Percentiles rank a stretch among this genome's conserved stretches.
These are phyloP conservation scores for Xylocopa sonorina DNA, from an alignment of 1,140 invertebrate genomes.

Conservation along the genomic window DNA sequence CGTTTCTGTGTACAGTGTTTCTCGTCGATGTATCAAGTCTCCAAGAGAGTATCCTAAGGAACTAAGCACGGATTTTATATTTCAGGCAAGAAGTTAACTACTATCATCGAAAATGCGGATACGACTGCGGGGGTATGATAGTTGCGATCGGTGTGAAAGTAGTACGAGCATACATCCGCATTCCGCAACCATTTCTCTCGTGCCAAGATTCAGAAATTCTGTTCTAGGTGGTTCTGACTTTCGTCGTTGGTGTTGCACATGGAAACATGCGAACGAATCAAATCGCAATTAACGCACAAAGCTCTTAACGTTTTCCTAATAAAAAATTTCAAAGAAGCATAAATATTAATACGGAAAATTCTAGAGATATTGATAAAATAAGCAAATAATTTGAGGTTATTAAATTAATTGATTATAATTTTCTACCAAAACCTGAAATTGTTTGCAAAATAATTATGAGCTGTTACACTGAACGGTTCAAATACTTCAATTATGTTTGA, in stretches of 20 bases:
- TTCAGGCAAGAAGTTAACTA: not conserved
- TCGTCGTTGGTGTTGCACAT: not conserved
- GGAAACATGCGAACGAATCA: not conserved
- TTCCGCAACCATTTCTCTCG: not conserved
- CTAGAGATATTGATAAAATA: too few species aligned
- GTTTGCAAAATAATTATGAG: too few species aligned
- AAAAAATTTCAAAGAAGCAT: too few species aligned
- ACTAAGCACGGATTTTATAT: not conserved
- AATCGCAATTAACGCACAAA: not conserved
- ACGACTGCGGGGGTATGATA: not conserved
- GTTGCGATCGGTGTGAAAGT: not conserved
- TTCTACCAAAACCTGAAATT: too few species aligned
- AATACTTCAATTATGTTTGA: too few species aligned
- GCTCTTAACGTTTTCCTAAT: too few species aligned
- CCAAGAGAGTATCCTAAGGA: not conserved
- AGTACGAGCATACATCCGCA: not conserved
- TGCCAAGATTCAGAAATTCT: constrained; percentile 4
- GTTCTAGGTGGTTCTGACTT: not conserved
- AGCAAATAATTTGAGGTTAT: too few species aligned
- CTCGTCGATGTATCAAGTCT: not conserved
- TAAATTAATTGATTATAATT: too few species aligned
- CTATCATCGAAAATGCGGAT: constrained; percentile 13
- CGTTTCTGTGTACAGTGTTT: too few species aligned
- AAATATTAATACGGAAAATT: too few species aligned
- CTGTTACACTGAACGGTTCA: too few species aligned